phyloP scores from a whole-genome alignment of 1,140 invertebrate species.

The Akabosia matsudoensis region DNA sequence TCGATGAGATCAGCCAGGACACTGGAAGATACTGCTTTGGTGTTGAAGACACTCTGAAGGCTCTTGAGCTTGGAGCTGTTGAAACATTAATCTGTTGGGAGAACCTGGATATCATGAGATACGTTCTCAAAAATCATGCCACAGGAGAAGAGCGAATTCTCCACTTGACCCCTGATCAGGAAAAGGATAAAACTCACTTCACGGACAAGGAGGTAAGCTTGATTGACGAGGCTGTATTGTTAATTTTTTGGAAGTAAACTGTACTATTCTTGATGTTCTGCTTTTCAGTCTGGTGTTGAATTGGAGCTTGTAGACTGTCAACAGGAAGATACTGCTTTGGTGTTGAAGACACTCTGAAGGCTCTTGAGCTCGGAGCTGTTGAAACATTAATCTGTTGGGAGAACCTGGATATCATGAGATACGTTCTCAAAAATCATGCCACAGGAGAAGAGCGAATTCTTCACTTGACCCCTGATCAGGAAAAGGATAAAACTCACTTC shows the following conservation, averaged over 20 bases:
- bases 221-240: neutral
- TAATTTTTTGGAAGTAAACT: neutral
- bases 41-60: constrained; percentile 95
- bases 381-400: constrained; percentile 99
- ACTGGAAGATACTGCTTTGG: constrained; percentile 99
- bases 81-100: constrained; percentile 99
- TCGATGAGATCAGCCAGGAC: constrained; percentile 98
- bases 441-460: constrained; percentile 83
- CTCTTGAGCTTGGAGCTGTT: constrained; percentile 93
- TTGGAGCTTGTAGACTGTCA: constrained; percentile 92
- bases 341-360: constrained; percentile 95
- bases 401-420: constrained; percentile 96
- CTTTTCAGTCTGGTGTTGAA: constrained; percentile 87
- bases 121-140: constrained; percentile 87
- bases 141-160: constrained; percentile 83
- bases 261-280: no score
- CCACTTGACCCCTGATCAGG: constrained; percentile 93
- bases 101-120: constrained; percentile 96
- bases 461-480: constrained; percentile 93
- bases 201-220: constrained; percentile 86
- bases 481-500: constrained; percentile 98
- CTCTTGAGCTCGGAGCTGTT: constrained; percentile 93
- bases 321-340: constrained; percentile 99
- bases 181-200: constrained; percentile 98
- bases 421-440: constrained; percentile 87